A percentile compares a stretch with the other conserved stretches of the same genome.
These are phyloP conservation scores for Mugil cephalus DNA, from an alignment of 2,113 vertebrate species.

Conservation along the genomic window DNA sequence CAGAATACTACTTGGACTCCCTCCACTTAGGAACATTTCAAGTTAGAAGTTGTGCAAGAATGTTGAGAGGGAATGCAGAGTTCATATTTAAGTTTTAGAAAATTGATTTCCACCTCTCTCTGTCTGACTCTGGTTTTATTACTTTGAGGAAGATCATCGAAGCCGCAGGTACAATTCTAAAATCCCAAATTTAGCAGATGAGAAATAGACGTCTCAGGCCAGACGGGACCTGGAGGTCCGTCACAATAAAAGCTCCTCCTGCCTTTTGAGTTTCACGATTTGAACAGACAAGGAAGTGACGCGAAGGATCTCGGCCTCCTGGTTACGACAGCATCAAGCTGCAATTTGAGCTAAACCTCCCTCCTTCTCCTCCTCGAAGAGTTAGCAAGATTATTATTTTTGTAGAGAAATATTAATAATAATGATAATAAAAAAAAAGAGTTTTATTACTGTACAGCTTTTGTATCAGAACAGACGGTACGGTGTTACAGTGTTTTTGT, in stretches of 20 bases:
- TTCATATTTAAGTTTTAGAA: slow-evolving; percentile 2
- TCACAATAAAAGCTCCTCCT: slow-evolving; percentile 15
- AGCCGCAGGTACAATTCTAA: slow-evolving; percentile 1
- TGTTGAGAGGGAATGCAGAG: background rate
- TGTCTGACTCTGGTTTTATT: slow-evolving; percentile 5
- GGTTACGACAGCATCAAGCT: slow-evolving; percentile 15
- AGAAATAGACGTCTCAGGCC: background rate
- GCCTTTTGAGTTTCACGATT: slow-evolving; percentile 21
- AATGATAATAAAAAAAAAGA: slow-evolving; percentile 54
- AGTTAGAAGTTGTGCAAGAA: slow-evolving; percentile 7
- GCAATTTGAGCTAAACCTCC: slow-evolving; percentile 20
- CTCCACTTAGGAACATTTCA: background rate
- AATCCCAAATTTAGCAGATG: background rate
- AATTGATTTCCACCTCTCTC: background rate
- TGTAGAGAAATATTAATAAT: slow-evolving; percentile 80
- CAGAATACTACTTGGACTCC: slow-evolving; percentile 9
- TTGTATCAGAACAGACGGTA: slow-evolving; percentile 81
- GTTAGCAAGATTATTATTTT: slow-evolving; percentile 86
- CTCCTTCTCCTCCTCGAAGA: slow-evolving; percentile 50
- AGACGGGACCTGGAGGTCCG: background rate
- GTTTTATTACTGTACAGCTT: slow-evolving; percentile 87
- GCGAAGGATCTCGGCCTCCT: slow-evolving; percentile 11
- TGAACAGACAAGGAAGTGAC: slow-evolving; percentile 1
- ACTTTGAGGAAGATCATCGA: slow-evolving; percentile 13
- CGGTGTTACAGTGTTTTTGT: slow-evolving; percentile 78